A percentile compares a stretch with the other conserved stretches of the same genome.
Evolutionary conservation across 2,888 invertebrate genomes (phyloP).

Genomic region (Keiferia lycopersicella): DNA sequence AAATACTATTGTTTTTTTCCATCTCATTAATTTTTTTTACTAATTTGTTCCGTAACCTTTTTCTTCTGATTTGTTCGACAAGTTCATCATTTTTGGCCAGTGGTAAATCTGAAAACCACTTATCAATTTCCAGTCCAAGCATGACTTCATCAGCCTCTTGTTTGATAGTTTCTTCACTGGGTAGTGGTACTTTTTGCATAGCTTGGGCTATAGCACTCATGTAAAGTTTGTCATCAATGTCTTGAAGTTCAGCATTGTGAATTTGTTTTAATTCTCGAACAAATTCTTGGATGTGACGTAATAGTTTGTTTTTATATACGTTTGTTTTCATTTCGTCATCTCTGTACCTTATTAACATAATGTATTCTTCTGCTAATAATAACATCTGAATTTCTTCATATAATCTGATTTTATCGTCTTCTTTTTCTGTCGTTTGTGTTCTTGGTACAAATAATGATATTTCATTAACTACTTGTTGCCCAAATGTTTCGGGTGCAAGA

Average conservation of each 20-base stretch:
- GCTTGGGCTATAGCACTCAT: constrained; percentile 48
- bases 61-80: constrained; percentile 42
- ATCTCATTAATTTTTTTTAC: constrained; percentile 53
- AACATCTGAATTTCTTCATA: constrained; percentile 51
- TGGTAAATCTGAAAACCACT: constrained; percentile 61
- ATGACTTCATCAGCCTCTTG: constrained; percentile 59
- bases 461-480: constrained; percentile 51
- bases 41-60: constrained; percentile 48
- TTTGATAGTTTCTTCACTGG: constrained; percentile 47
- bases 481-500: constrained; percentile 45
- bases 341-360: constrained; percentile 49
- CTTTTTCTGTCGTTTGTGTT: constrained; percentile 30
- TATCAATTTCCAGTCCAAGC: constrained; percentile 55
- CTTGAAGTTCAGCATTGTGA: constrained; percentile 41
- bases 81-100: constrained; percentile 38
- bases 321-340: constrained; percentile 50
- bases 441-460: constrained; percentile 44
- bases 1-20: constrained; percentile 36
- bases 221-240: constrained; percentile 43
- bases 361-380: constrained; percentile 53
- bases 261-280: constrained; percentile 47
- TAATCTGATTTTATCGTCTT: constrained; percentile 37
- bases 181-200: constrained; percentile 56
- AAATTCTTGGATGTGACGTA: constrained; percentile 45
- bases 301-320: constrained; percentile 52